Percentiles rank a stretch among this genome's conserved stretches.
Evolutionary conservation across 2,888 invertebrate genomes (phyloP).

Genomic region (Trissonchulus sp.): DNA sequence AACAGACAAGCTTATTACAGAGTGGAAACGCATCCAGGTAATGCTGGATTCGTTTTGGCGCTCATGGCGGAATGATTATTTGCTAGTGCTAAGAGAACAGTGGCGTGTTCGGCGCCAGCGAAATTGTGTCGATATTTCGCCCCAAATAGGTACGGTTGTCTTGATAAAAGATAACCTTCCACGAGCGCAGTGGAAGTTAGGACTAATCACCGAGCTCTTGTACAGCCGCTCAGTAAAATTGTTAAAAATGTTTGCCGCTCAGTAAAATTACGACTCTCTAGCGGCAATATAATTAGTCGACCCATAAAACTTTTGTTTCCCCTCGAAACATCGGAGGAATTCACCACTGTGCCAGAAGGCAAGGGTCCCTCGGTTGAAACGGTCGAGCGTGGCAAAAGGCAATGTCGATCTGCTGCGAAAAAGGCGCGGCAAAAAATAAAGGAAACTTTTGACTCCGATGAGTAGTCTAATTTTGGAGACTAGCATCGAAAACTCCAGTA

Average conservation of each 20-base stretch:
- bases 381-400: not conserved
- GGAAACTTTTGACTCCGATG: no score
- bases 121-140: not conserved
- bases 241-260: not conserved
- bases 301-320: constrained; percentile 7
- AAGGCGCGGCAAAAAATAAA: not conserved
- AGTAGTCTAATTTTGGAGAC: not conserved
- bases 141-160: not conserved
- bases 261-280: not conserved
- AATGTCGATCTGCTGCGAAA: not conserved
- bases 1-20: not conserved
- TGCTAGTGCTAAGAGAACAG: constrained; percentile 8
- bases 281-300: not conserved
- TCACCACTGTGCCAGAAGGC: not conserved
- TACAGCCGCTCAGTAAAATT: no score
- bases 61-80: not conserved
- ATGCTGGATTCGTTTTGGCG: constrained; percentile 16
- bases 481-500: not conserved
- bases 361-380: no score
- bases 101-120: constrained; percentile 28
- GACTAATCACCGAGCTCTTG: not conserved
- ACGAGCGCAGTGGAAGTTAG: not conserved
- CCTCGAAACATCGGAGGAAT: not conserved
- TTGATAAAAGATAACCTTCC: constrained; percentile 2
- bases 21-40: not conserved